Evolutionary conservation across 2,797 vertebrate species (phyloP).

Genomic region (Macropodus opercularis): DNA sequence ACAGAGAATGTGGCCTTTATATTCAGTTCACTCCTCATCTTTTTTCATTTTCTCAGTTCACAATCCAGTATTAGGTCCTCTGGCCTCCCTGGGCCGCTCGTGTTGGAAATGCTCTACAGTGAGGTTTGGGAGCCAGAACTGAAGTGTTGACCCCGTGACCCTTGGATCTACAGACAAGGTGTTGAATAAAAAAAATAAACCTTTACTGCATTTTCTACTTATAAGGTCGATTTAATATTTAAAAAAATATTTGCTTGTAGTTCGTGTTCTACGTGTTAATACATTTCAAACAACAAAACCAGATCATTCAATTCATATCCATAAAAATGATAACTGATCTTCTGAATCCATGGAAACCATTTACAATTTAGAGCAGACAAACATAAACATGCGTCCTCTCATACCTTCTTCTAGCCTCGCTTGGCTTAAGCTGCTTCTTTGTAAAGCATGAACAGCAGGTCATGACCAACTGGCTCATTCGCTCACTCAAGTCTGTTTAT

Average conservation of each 20-base stretch:
- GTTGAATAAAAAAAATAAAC: too few relatives aligned
- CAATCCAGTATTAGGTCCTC: constrained; percentile 1
- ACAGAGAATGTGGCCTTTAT: constrained; percentile 44
- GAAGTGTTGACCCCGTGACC: too few relatives aligned
- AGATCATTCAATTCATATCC: too few relatives aligned
- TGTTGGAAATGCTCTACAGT: constrained; percentile 35
- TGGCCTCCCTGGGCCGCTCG: constrained; percentile 24
- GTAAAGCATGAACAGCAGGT: constrained; percentile 35
- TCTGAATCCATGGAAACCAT: not conserved
- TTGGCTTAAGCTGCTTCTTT: constrained; percentile 43
- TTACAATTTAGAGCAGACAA: constrained; percentile 1
- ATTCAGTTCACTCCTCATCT: constrained; percentile 16
- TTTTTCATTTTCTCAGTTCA: constrained; percentile 17
- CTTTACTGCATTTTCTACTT: too few relatives aligned
- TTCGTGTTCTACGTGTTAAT: too few relatives aligned
- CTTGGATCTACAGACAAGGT: too few relatives aligned
- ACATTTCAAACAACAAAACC: too few relatives aligned
- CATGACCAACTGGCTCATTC: constrained; percentile 37
- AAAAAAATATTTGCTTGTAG: too few relatives aligned
- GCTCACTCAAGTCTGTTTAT: not conserved
- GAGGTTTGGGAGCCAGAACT: constrained; percentile 40
- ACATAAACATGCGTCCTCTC: constrained; percentile 11
- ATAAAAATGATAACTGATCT: constrained; percentile 1
- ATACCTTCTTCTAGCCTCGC: constrained; percentile 26
- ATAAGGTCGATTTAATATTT: too few relatives aligned